Evolutionary conservation across 2,797 vertebrate genomes (phyloP).

Genomic region (Momotus momota): DNA sequence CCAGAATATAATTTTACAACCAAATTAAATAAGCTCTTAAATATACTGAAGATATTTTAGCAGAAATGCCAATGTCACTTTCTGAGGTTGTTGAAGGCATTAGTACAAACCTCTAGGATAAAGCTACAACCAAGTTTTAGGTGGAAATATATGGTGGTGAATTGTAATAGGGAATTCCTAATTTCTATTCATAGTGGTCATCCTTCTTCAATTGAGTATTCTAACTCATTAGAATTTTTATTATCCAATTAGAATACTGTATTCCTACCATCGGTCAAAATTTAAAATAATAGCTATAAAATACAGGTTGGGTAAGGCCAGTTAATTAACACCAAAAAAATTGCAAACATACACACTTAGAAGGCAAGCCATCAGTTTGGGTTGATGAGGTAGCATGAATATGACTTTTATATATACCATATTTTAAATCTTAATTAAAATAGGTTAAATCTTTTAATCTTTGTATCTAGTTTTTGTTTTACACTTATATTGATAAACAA

Average conservation of each 20-base stretch:
- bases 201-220: not conserved
- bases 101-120: not conserved
- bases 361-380: not conserved
- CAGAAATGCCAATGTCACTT: not conserved
- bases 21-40: not conserved
- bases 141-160: not conserved
- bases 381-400: not conserved
- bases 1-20: not conserved
- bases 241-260: not conserved
- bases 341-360: not conserved
- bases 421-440: slow-evolving; percentile 24
- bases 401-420: not conserved
- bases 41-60: not conserved
- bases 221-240: slow-evolving; percentile 25
- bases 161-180: not conserved
- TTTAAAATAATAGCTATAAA: slow-evolving; percentile 30
- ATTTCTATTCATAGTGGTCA: not conserved
- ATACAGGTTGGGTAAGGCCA: not conserved
- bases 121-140: not conserved
- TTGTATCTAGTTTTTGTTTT: not conserved
- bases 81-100: not conserved
- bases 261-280: not conserved
- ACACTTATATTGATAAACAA: not conserved
- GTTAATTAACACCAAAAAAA: slow-evolving; percentile 35
- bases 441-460: not conserved